Base-by-base conservation (phyloP, 2,113 vertebrate species). In the Ailurus styani region DNA sequence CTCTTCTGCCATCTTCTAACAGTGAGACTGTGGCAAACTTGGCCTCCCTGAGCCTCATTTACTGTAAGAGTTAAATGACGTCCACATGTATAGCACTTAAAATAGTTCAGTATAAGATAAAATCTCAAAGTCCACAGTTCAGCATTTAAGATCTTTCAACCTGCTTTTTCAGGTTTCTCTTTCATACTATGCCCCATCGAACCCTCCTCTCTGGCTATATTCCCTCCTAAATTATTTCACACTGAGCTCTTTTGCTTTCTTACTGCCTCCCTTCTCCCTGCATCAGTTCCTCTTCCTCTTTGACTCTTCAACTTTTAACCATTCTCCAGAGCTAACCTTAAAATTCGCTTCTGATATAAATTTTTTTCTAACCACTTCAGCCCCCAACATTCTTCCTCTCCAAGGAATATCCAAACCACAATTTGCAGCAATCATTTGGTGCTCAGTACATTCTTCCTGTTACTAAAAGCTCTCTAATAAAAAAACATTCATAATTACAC, bases 271-370 rank as follows among this genome's bases (percentile, higher is more conserved):
- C 45, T 7, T 96, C 37, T 73, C 27, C 29, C n/a, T 5, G 40
- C 1, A 52, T 55, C 55, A 91, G 34, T 70, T 50, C 57, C 54
- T 85, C 42, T 72, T 7, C 40, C 52, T 62, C 73, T 94, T 73
- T 21, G 72, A 42, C 7, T 42, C 83, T 50, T 83, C 82, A 86
- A 42, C 40, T 72, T 87, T 83, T 40, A 95, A 25, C 8, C 31
- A 84, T 73, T 92, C 68, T 96, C 73, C 31, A 90, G 91, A 83
- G n/a, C 31, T 92, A 87, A 86, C 50, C 37, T 89, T 75, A 45
- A 75, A 86, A 90, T 57, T 21, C 42, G 90, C 13, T 82, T 94
- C 23, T 57, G 64, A 84, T 75, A 85, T 27, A 78, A 75, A 87
- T 3, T 15, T 91, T 83, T 57, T 57, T 37, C 62, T 85, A 85